Conservation (phyloP, 2,888 invertebrate species). For the Tanytarsus gracilentus region DNA sequence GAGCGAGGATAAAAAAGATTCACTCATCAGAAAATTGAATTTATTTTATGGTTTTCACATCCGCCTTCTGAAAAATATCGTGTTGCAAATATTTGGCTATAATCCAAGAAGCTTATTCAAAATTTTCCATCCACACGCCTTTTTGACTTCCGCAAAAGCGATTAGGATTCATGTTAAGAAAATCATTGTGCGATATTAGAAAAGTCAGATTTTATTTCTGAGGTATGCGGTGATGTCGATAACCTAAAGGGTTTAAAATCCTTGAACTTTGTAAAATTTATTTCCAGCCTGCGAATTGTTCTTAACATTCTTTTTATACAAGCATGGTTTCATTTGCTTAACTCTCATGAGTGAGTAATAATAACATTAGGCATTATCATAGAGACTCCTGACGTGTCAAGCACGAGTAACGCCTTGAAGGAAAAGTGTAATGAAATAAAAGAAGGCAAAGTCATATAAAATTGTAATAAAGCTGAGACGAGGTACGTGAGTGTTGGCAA, state of each 20-base stretch:
- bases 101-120: neutral
- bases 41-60: conserved; percentile 22
- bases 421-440: conserved; percentile 14
- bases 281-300: no score
- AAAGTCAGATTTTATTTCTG: no score
- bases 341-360: no score
- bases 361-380: no score
- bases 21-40: conserved; percentile 28
- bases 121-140: neutral
- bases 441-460: conserved; percentile 15
- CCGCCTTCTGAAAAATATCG: neutral
- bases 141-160: neutral
- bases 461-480: conserved; percentile 25
- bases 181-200: no score
- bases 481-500: neutral
- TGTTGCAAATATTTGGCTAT: conserved; percentile 1
- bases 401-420: neutral
- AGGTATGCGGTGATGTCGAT: no score
- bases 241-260: no score
- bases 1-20: conserved; percentile 4
- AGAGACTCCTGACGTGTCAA: no score
- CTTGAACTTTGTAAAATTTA: no score
- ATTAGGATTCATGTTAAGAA: no score
- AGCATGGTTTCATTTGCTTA: no score
- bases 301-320: no score